Base-by-base conservation (phyloP, 2,888 invertebrate species). In the Leptogaster cylindrica region DNA sequence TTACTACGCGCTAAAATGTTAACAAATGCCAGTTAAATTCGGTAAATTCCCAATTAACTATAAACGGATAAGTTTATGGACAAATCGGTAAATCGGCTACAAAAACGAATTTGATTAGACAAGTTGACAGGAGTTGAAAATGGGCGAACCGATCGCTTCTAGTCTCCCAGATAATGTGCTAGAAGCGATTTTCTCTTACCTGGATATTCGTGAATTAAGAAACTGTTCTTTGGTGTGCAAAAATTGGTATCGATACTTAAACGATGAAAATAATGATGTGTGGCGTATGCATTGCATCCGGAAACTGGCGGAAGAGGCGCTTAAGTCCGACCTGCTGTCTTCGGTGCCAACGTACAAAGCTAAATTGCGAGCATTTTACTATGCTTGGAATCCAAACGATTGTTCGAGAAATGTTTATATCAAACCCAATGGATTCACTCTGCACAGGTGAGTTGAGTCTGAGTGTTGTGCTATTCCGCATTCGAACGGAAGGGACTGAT, bases 321-420 rank as follows among this genome's bases (percentile, higher is more conserved):
- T 97, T 71, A 95, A 94, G 82, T 95, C 95, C 5, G 95, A 96
- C 81, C 84, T 98, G 75, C 84, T 98, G 65, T 88, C 91, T 48
- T 92, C 93, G 72, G 89, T 95, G 73, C 88, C 91, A 66, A 93
- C 95, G 3, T 95, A 92, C 78, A 97, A 95, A 84, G 89, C 94
- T 20, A 97, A 97, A 84, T 84, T 98, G 71, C 86, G 94, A 75
- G 97, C 98, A 10, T 95, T 90, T 81, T 90, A 90, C 78, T 93
- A 96, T 82, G 92, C 97, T 0, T 99, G 98, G 98, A 98, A 95
- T 82, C 93, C 96, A 7, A 90, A 92, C 79, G 98, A 99, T 81
- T 96, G 97, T 80, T 98, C 97, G 55, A 88, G 95, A 78, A 97
- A 99, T 83, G 92, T 97, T 78, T 97, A 93, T 80, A 91, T 98